Evolutionary conservation across 2,113 vertebrate genomes (phyloP).

Genomic region (Strix uralensis): DNA sequence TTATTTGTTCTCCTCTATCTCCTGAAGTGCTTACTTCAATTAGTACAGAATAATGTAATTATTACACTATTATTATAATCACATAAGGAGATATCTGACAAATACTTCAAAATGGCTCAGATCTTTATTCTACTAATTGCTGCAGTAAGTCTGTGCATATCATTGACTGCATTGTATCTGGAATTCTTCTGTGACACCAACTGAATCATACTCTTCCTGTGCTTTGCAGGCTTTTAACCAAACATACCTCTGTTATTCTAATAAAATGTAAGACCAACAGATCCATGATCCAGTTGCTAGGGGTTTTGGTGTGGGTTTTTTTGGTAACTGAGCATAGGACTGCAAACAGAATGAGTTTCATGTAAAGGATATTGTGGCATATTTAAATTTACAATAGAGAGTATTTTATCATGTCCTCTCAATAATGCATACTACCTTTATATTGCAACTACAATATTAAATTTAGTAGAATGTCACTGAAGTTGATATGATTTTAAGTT

Average conservation of each 20-base stretch:
- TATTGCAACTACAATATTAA: background rate
- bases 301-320: background rate
- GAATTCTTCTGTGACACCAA: background rate
- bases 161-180: background rate
- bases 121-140: background rate
- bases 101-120: background rate
- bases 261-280: background rate
- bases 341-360: background rate
- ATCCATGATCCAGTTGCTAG: background rate
- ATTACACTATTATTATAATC: background rate
- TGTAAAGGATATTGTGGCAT: background rate
- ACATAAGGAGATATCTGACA: background rate
- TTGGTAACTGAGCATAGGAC: background rate
- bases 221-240: background rate
- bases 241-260: background rate
- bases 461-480: background rate
- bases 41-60: background rate
- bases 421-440: background rate
- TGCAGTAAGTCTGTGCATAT: background rate
- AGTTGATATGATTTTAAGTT: background rate
- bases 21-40: background rate
- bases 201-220: background rate
- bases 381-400: background rate
- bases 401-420: background rate
- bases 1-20: conserved; percentile 20